Percentiles rank a stretch among this genome's conserved stretches.
Evolutionary conservation across 2,888 invertebrate species (phyloP).

Genomic region (Eristalis intricaria): DNA sequence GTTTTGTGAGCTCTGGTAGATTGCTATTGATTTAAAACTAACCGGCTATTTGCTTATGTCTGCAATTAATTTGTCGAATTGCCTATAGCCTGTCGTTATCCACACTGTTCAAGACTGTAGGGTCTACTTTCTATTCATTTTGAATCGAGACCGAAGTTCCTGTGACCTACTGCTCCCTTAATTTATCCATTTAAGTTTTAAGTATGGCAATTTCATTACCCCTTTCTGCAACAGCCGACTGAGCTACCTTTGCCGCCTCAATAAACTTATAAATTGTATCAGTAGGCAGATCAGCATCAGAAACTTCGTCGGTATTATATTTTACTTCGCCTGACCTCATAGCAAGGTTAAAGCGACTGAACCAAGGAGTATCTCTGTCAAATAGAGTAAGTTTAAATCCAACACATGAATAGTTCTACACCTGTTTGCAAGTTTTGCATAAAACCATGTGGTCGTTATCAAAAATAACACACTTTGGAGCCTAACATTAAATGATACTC

Average conservation of each 20-base stretch:
- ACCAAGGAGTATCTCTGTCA: too few relatives aligned
- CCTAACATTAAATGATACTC: too few relatives aligned
- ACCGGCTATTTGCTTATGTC: background rate
- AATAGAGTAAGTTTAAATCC: too few relatives aligned
- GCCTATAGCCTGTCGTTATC: constrained; percentile 5
- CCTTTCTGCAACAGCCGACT: too few relatives aligned
- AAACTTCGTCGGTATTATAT: too few relatives aligned
- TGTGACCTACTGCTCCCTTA: background rate
- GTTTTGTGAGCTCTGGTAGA: background rate
- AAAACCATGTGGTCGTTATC: too few relatives aligned
- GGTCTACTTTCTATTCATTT: background rate
- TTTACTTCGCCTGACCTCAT: background rate
- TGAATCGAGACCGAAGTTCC: background rate
- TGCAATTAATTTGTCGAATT: constrained; percentile 8
- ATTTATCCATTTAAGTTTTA: background rate
- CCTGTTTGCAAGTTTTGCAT: too few relatives aligned
- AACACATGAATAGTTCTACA: too few relatives aligned
- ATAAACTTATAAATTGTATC: too few relatives aligned
- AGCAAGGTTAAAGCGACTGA: background rate
- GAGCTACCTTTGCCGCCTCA: constrained; percentile 8
- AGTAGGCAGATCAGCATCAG: too few relatives aligned
- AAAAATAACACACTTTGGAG: too few relatives aligned
- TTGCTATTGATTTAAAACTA: background rate
- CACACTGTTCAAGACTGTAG: background rate
- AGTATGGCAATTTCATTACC: too few relatives aligned